Evolutionary conservation across 2,797 vertebrate genomes (phyloP), one percentile per base, ranked within the genome.

Genomic region (Mionectes olivaceus): DNA sequence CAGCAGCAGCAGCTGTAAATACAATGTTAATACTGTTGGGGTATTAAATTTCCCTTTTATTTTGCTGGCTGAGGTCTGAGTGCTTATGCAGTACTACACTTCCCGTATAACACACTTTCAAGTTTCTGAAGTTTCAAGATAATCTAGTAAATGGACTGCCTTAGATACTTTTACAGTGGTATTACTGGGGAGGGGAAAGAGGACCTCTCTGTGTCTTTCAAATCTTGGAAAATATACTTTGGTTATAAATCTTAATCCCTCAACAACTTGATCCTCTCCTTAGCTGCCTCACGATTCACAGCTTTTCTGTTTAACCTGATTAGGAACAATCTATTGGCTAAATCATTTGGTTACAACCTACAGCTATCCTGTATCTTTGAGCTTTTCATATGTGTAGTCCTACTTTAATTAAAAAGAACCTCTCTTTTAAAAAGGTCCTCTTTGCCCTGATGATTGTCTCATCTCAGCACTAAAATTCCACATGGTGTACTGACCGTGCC

Each of bases 1-100:
- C 88, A 96, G 89, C 94, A 90, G 96, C 93, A 97, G 95, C 97
- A 97, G 97, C 97, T 98, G 98, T 97, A 97, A 97, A 97, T 96
- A 97, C 97, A 98, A 95, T 75, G 89, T 95, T 97, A 96, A 97
- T 88, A 93, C 92, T 94, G 80, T 90, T 90, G 86, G 56, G 74
- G 88, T 96, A 97, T 97, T 96, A 89, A 94, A 93, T 98, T 97
- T 97, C 97, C 77, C 80, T 97, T 97, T 95, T 94, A 92, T 93
- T 95, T 96, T 95, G 92, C 84, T 84, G 94, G 73, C 77, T 94
- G 78, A 97, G 95, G 88, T 96, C 94, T 93, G 76, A 90, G 50
- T 46, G 59, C 83, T 95, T 96, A 91, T 90, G 74, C 80, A 92
- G 83, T 60, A 81, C 88, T 93, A 69, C 47, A 82, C 73, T 96